Evolutionary conservation across 1,140 invertebrate genomes (phyloP).

Genomic region (Drosophila arizonae): DNA sequence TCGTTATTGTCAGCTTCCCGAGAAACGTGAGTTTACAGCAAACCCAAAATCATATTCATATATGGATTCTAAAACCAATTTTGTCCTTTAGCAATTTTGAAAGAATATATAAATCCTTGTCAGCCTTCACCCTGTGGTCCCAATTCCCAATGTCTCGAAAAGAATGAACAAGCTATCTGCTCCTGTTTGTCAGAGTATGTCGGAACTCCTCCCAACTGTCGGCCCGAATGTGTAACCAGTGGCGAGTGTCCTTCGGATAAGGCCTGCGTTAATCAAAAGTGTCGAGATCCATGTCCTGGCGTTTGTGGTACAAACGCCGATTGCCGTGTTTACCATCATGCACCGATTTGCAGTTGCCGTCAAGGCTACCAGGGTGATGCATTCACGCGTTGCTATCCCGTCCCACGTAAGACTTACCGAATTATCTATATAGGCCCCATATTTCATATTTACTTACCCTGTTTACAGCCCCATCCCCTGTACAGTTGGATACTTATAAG

Average conservation of each 20-base stretch:
- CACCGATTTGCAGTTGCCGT: slow-evolving; percentile 89
- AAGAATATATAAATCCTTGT: slow-evolving; percentile 85
- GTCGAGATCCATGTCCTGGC: slow-evolving; percentile 90
- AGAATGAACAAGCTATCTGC: slow-evolving; percentile 88
- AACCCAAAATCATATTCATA: neutral
- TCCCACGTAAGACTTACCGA: slow-evolving; percentile 85
- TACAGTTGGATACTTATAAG: slow-evolving; percentile 84
- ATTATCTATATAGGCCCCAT: neutral
- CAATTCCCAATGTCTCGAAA: slow-evolving; percentile 86
- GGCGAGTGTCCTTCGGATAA: slow-evolving; percentile 90
- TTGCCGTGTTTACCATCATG: slow-evolving; percentile 90
- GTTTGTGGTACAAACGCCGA: slow-evolving; percentile 90
- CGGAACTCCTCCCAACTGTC: slow-evolving; percentile 89
- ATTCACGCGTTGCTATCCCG: slow-evolving; percentile 74
- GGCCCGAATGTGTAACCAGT: slow-evolving; percentile 89
- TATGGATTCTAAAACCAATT: slow-evolving; percentile 83
- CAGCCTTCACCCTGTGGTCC: slow-evolving; percentile 86
- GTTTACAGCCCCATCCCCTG: slow-evolving; percentile 81
- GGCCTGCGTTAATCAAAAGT: slow-evolving; percentile 92
- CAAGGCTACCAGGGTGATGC: slow-evolving; percentile 90
- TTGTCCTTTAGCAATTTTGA: slow-evolving; percentile 71
- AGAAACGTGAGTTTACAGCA: slow-evolving; percentile 84
- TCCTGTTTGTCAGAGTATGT: slow-evolving; percentile 88
- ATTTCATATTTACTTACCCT: neutral
- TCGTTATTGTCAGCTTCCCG: slow-evolving; percentile 68